Evolutionary conservation across 2,113 vertebrate genomes (phyloP).

Genomic region (Tretioscincus oriximinensis): DNA sequence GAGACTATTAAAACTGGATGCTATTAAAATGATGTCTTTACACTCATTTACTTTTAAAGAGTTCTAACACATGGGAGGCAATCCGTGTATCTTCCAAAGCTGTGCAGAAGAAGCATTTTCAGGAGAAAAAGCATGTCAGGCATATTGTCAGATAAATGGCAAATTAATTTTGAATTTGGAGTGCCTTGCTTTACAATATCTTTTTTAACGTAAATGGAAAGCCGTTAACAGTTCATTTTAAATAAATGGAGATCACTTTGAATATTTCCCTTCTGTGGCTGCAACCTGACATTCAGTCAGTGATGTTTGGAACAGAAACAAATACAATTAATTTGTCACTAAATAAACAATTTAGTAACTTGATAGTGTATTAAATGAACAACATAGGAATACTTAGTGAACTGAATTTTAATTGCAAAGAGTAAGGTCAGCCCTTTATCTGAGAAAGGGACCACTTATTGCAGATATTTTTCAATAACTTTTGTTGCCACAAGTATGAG

Average conservation of each 20-base stretch:
- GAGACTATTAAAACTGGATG: no score
- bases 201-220: conserved; percentile 3
- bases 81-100: background rate
- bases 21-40: no score
- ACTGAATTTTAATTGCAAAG: background rate
- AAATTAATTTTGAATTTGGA: background rate
- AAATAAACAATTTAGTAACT: conserved; percentile 43
- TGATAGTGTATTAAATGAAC: conserved; percentile 27
- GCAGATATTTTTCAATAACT: conserved; percentile 37
- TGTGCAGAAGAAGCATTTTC: background rate
- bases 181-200: conserved; percentile 1
- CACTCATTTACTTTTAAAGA: no score
- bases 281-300: conserved; percentile 8
- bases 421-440: conserved; percentile 25
- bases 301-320: background rate
- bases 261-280: conserved; percentile 23
- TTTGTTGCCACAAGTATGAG: conserved; percentile 17
- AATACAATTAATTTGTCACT: conserved; percentile 35
- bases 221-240: background rate
- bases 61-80: no score
- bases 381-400: background rate
- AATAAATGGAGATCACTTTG: background rate
- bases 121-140: no score
- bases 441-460: conserved; percentile 23
- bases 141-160: background rate